These are phyloP conservation scores for Orthosia gothica DNA, from an alignment of 2,888 invertebrate species.

Conservation along the genomic window DNA sequence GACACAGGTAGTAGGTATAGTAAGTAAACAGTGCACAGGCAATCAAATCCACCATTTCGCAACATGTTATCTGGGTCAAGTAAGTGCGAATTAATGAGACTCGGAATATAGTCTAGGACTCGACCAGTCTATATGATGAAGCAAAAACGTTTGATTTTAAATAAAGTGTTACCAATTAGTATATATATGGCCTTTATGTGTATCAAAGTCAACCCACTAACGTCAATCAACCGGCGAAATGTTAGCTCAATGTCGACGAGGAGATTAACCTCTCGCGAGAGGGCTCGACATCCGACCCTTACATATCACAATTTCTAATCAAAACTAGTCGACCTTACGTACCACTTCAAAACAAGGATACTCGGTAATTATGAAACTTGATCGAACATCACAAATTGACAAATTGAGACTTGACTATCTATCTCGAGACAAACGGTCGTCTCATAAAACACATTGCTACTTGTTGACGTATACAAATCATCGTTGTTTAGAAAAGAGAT, in stretches of 20 bases:
- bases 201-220: conserved; percentile 77
- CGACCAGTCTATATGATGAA: conserved; percentile 60
- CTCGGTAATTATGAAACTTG: conserved; percentile 35
- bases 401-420: conserved; percentile 28
- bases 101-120: conserved; percentile 68
- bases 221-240: conserved; percentile 76
- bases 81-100: conserved; percentile 74
- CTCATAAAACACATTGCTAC: conserved; percentile 60
- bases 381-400: conserved; percentile 26
- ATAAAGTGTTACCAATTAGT: conserved; percentile 20
- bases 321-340: conserved; percentile 56
- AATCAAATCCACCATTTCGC: conserved; percentile 71
- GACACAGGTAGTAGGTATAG: conserved; percentile 31
- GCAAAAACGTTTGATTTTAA: conserved; percentile 60
- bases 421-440: conserved; percentile 35
- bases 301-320: conserved; percentile 66
- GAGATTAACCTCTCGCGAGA: conserved; percentile 77
- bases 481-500: conserved; percentile 71
- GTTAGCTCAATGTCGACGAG: conserved; percentile 77
- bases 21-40: conserved; percentile 65
- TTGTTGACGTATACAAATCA: conserved; percentile 66
- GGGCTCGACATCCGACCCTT: conserved; percentile 72
- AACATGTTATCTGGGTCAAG: conserved; percentile 78
- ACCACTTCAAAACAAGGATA: conserved; percentile 43
- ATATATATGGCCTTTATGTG: conserved; percentile 62